Evolutionary conservation across 2,888 invertebrate genomes (phyloP).

Genomic region (Yponomeuta cagnagella): DNA sequence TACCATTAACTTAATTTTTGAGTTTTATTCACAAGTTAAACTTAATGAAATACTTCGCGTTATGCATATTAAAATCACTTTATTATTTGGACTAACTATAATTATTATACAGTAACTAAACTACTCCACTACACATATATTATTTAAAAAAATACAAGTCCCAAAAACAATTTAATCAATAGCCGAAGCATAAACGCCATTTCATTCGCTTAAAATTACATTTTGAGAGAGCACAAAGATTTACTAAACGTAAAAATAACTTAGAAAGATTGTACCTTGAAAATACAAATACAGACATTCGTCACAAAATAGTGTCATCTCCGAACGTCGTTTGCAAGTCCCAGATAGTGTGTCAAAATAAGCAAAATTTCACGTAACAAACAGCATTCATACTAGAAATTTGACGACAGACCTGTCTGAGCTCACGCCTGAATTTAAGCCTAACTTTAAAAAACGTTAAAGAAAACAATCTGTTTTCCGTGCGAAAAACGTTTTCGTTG

Average conservation of each 20-base stretch:
- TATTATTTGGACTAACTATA: slow-evolving; percentile 44
- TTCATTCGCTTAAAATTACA: slow-evolving; percentile 60
- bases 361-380: no score
- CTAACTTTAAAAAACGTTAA: no score
- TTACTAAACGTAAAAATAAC: slow-evolving; percentile 2
- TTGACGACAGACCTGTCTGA: no score
- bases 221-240: slow-evolving; percentile 18
- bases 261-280: neutral
- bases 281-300: neutral
- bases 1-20: neutral
- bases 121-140: slow-evolving; percentile 22
- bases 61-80: slow-evolving; percentile 29
- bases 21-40: neutral
- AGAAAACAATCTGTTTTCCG: no score
- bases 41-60: slow-evolving; percentile 5
- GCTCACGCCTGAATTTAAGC: no score
- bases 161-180: slow-evolving; percentile 22
- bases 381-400: no score
- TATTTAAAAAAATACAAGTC: slow-evolving; percentile 29
- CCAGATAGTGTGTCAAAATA: no score
- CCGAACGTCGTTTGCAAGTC: no score
- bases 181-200: slow-evolving; percentile 34
- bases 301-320: no score
- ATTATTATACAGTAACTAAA: slow-evolving; percentile 27
- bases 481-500: no score